Base-by-base conservation (phyloP, 2,888 invertebrate genomes). In the Calameuta idolon region DNA sequence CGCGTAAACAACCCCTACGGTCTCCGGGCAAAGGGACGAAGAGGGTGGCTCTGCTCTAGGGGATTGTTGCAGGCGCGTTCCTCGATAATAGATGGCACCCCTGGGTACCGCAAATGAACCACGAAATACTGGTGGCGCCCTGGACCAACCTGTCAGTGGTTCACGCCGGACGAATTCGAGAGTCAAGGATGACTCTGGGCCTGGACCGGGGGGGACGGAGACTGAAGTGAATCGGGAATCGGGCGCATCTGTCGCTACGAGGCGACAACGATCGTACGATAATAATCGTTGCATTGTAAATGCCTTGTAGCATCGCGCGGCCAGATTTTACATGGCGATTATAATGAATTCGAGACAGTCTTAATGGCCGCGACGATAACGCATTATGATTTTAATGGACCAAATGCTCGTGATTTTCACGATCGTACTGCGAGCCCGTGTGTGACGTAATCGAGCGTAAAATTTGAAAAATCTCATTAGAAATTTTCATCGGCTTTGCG, bases 91-190 rank as follows among this genome's bases (percentile, higher is more conserved):
- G 89, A 91, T 91, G 91, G 89, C 88, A 91, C 91, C 91, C 91
- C 87, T 91, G 91, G 91, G 91, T 89, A 90, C 91, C 91, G 91
- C 91, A 91, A 91, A 91, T 91, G 91, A 91, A 91, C 91, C 91
- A 91, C 91, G 91, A 91, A 91, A 91, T 91, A 90, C 90, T 91
- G 90, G 89, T 85, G 87, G 88, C 85, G 34, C 74, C 74, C 82
- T 84, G 90, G 89, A 88, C 89, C 90, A 91, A 91, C 91, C 91
- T 91, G 91, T 90, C 91, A 89, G 69, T 69, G 69, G 30, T 37
- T 37, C 37, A 37, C 37, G 37, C 37, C 12, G 37, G 37, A 0
- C 15, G 37, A 15, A 37, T 37, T 37, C 37, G 12, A 15, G 37
- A 37, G 37, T 37, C 37, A 37, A 37, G 37, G 37, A 37, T 37